A percentile compares a stretch with the other conserved stretches of the same genome.
phyloP scores from a whole-genome alignment of 1,140 invertebrate genomes.

The Branchinecta lindahli region DNA sequence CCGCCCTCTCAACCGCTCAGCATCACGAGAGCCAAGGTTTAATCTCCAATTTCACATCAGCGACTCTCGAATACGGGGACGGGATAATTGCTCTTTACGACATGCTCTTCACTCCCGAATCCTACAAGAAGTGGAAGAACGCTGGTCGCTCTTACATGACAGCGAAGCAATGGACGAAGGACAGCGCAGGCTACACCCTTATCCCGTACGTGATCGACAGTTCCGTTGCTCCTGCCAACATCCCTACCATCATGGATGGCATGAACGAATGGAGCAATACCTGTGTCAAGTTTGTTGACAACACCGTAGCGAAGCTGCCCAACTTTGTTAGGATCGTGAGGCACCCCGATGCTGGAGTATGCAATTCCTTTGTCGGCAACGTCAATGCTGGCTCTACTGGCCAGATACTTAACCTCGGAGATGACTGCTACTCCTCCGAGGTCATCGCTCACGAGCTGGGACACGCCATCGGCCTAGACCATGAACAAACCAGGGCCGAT shows the following conservation, averaged over 20 bases:
- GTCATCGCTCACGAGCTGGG: slow-evolving; percentile 33
- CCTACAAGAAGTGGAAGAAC: neutral
- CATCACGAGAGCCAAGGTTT: no score
- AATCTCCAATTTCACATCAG: no score
- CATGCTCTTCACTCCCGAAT: neutral
- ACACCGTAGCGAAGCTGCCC: neutral
- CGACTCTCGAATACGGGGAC: no score
- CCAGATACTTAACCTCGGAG: neutral
- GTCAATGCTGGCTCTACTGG: neutral
- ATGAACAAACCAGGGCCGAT: slow-evolving; percentile 27
- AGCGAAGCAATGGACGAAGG: neutral
- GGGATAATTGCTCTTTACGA: neutral
- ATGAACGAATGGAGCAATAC: neutral
- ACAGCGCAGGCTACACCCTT: neutral
- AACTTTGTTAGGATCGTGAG: neutral
- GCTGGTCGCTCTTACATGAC: neutral
- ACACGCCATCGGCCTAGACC: slow-evolving; percentile 31
- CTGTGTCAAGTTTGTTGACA: neutral
- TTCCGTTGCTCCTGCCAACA: neutral
- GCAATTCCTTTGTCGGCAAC: neutral
- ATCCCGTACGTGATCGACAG: neutral
- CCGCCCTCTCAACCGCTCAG: no score
- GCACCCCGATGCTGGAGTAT: neutral
- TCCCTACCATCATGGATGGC: neutral
- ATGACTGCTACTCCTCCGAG: neutral